A percentile compares a stretch with the other conserved stretches of the same genome.
These are phyloP conservation scores for Mercenaria mercenaria DNA, from an alignment of 1,140 invertebrate genomes.

Conservation along the genomic window DNA sequence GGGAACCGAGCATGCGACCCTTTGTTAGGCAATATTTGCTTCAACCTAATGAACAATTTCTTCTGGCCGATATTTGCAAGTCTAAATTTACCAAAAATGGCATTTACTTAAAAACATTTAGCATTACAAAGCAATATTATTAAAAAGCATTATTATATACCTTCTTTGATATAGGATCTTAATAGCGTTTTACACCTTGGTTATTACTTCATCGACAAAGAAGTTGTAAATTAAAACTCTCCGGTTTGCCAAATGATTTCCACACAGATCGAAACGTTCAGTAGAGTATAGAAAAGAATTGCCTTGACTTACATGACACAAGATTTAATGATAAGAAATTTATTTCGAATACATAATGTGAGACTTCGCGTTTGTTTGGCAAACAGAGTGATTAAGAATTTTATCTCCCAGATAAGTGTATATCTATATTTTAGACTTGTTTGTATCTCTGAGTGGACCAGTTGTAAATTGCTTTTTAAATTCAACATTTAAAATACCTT, in stretches of 20 bases:
- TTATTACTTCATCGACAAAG: background rate
- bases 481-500: background rate
- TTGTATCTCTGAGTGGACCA: background rate
- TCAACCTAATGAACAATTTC: no score
- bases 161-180: background rate
- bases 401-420: background rate
- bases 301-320: background rate
- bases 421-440: background rate
- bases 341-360: background rate
- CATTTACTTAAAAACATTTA: background rate
- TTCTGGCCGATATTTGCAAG: no score
- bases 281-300: background rate
- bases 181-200: background rate
- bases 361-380: background rate
- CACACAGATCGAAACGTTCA: background rate
- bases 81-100: no score
- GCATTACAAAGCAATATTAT: constrained; percentile 19
- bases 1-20: no score
- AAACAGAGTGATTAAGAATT: background rate
- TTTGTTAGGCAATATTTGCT: no score
- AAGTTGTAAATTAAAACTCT: constrained; percentile 2
- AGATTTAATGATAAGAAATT: constrained; percentile 31
- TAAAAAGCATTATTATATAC: background rate
- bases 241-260: constrained; percentile 31
- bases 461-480: background rate